phyloP scores from a whole-genome alignment of 1,140 invertebrate species.

The Zaprionus lachaisei region DNA sequence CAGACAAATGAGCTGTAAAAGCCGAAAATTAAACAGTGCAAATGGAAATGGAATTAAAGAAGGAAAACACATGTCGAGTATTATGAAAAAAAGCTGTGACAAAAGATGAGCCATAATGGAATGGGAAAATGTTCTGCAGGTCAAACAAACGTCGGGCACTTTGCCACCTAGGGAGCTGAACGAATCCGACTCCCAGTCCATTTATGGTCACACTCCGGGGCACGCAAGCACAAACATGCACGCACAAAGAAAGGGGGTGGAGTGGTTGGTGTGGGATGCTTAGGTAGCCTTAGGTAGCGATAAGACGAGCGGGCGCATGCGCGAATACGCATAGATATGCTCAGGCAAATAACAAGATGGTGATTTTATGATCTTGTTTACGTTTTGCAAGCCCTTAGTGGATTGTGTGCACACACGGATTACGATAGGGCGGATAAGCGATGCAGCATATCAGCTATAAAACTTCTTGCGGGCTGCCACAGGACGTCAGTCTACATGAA shows the following conservation, averaged over 20 bases:
- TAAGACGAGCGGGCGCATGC: constrained; percentile 7
- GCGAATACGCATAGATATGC: constrained; percentile 16
- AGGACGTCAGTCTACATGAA: constrained; percentile 61
- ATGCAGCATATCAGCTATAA: constrained; percentile 36
- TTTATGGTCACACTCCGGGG: constrained; percentile 22
- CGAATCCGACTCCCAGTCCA: background rate
- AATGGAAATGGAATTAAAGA: constrained; percentile 30
- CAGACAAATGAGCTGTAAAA: constrained; percentile 61
- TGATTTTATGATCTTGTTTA: constrained; percentile 73
- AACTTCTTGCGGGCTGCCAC: constrained; percentile 9
- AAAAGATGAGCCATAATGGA: constrained; percentile 24
- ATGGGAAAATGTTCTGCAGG: constrained; percentile 51
- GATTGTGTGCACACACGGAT: constrained; percentile 72
- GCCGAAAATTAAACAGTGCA: constrained; percentile 52
- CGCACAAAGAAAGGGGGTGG: constrained; percentile 49
- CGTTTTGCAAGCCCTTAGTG: constrained; percentile 61
- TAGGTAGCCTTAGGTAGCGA: constrained; percentile 27
- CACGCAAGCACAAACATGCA: constrained; percentile 69
- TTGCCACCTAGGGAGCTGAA: constrained; percentile 53
- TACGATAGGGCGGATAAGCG: constrained; percentile 16
- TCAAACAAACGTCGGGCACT: constrained; percentile 55
- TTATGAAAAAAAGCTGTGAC: constrained; percentile 28
- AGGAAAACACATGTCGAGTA: constrained; percentile 34
- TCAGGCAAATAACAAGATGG: constrained; percentile 36
- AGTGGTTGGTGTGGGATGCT: constrained; percentile 1